Percentiles rank a stretch among this genome's conserved stretches.
Evolutionary conservation across 1,140 invertebrate species (phyloP).

Genomic region (Lucilia cuprina): DNA sequence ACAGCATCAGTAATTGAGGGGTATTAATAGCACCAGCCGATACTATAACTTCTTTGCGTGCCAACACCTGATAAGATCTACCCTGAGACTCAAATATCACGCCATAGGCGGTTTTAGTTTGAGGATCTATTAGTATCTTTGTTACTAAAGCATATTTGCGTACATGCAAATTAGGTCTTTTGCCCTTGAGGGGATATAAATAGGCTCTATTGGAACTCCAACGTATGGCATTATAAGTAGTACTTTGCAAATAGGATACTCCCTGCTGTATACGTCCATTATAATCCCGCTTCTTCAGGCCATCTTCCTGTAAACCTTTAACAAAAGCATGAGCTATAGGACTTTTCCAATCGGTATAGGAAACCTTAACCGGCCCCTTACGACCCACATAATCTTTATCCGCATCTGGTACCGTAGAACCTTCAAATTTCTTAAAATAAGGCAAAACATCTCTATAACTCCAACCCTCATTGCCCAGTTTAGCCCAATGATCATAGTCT

Average conservation of each 20-base stretch:
- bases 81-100: slow-evolving; percentile 44
- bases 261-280: slow-evolving; percentile 71
- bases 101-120: slow-evolving; percentile 52
- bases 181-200: slow-evolving; percentile 69
- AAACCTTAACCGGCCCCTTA: slow-evolving; percentile 65
- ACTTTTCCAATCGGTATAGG: slow-evolving; percentile 66
- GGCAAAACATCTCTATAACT: slow-evolving; percentile 80
- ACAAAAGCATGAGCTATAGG: slow-evolving; percentile 72
- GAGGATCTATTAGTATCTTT: slow-evolving; percentile 76
- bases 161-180: slow-evolving; percentile 71
- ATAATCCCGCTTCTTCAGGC: slow-evolving; percentile 74
- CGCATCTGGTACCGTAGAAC: slow-evolving; percentile 67
- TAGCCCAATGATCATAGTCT: slow-evolving; percentile 83
- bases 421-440: slow-evolving; percentile 82
- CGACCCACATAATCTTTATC: slow-evolving; percentile 66
- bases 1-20: slow-evolving; percentile 81
- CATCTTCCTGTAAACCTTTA: slow-evolving; percentile 69
- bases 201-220: slow-evolving; percentile 79
- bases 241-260: slow-evolving; percentile 71
- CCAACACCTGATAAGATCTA: slow-evolving; percentile 65
- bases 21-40: slow-evolving; percentile 78
- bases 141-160: slow-evolving; percentile 72
- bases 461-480: slow-evolving; percentile 81
- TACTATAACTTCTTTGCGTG: slow-evolving; percentile 77
- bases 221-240: slow-evolving; percentile 72